Evolutionary conservation across 2,797 vertebrate genomes (phyloP).

Genomic region (Enteromius anoplus): DNA sequence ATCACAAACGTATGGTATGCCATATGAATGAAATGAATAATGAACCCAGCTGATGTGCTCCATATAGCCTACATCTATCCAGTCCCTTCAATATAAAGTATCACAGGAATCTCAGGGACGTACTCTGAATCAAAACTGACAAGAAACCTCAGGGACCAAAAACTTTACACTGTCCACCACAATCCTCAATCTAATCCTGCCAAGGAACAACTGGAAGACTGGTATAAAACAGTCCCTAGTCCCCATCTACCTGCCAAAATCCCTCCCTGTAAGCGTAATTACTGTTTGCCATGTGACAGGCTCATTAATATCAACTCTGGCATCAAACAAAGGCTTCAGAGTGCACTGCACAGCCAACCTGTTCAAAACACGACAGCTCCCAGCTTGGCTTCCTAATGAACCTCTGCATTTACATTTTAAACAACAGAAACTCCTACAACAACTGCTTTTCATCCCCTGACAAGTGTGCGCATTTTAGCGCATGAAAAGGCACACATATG

Average conservation of each 20-base stretch:
- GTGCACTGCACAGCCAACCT: slow-evolving; percentile 38
- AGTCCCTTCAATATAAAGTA: not conserved
- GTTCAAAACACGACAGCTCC: slow-evolving; percentile 32
- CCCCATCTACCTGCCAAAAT: slow-evolving; percentile 15
- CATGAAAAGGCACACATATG: slow-evolving; percentile 1
- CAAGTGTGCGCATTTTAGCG: slow-evolving; percentile 6
- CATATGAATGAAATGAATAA: not conserved
- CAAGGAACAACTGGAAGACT: slow-evolving; percentile 30
- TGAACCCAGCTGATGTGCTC: not conserved
- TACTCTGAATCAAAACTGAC: slow-evolving; percentile 43
- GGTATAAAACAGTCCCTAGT: slow-evolving; percentile 24
- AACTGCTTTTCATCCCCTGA: slow-evolving; percentile 14
- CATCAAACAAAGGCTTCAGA: slow-evolving; percentile 48
- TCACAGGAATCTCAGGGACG: slow-evolving; percentile 28
- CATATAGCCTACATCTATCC: not conserved
- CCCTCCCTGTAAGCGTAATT: slow-evolving; percentile 37
- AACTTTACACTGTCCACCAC: slow-evolving; percentile 7
- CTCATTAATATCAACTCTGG: slow-evolving; percentile 42
- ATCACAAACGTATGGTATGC: not conserved
- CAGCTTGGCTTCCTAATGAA: slow-evolving; percentile 30
- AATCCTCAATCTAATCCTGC: slow-evolving; percentile 38
- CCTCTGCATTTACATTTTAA: slow-evolving; percentile 41
- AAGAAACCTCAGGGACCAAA: slow-evolving; percentile 33
- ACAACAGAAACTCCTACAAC: slow-evolving; percentile 9
- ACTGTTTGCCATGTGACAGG: slow-evolving; percentile 38